Evolutionary conservation across 2,888 invertebrate species (phyloP).

Genomic region (Lomographa bimaculata): DNA sequence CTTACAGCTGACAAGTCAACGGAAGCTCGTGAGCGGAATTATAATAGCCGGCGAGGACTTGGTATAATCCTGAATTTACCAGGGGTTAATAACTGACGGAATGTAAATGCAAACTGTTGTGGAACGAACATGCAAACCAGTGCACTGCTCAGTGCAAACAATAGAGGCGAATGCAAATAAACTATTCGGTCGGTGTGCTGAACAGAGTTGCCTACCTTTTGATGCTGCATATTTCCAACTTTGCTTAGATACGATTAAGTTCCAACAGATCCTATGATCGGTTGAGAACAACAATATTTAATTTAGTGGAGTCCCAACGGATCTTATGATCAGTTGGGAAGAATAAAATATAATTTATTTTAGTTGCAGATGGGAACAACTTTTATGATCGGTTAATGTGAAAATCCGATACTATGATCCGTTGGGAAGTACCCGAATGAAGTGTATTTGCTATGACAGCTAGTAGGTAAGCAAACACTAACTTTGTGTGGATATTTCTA

Average conservation of each 20-base stretch:
- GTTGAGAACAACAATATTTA: too few relatives aligned
- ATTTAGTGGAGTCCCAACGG: too few relatives aligned
- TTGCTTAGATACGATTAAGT: too few relatives aligned
- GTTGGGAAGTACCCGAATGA: too few relatives aligned
- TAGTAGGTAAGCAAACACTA: constrained; percentile 2
- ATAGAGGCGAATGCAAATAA: constrained; percentile 24
- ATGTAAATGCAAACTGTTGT: constrained; percentile 11
- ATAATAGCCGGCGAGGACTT: constrained; percentile 18
- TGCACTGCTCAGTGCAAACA: constrained; percentile 19
- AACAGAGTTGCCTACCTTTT: constrained; percentile 15
- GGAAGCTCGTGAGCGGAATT: constrained; percentile 23
- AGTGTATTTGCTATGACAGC: constrained; percentile 1
- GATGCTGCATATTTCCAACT: constrained; percentile 8
- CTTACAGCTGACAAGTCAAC: constrained; percentile 28
- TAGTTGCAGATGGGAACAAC: too few relatives aligned
- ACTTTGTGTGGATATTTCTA: not conserved
- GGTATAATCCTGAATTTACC: constrained; percentile 20
- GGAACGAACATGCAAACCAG: constrained; percentile 14
- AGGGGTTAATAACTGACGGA: constrained; percentile 6
- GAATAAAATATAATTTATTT: too few relatives aligned
- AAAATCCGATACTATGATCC: too few relatives aligned
- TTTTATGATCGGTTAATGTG: too few relatives aligned
- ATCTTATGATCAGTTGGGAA: too few relatives aligned
- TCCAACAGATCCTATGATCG: too few relatives aligned
- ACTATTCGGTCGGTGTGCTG: constrained; percentile 16